Percentiles rank a stretch among this genome's conserved stretches.
phyloP scores from a whole-genome alignment of 2,113 vertebrate species.

The Paracyprichromis sp. region DNA sequence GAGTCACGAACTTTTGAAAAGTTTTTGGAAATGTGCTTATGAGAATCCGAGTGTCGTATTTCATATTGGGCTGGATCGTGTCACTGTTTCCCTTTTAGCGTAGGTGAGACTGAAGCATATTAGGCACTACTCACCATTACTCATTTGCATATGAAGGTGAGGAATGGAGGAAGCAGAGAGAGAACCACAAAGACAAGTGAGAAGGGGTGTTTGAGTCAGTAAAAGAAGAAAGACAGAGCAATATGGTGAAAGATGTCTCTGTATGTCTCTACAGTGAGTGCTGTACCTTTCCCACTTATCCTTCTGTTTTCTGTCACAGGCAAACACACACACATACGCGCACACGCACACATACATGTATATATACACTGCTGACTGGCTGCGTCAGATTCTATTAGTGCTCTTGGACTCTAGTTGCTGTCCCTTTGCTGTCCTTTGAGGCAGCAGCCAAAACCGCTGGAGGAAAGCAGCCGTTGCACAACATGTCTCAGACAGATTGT shows the following conservation, averaged over 20 bases:
- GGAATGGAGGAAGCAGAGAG: background rate
- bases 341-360: background rate
- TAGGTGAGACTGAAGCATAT: conserved; percentile 4
- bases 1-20: background rate
- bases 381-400: conserved; percentile 27
- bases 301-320: background rate
- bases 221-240: background rate
- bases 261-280: background rate
- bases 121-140: background rate
- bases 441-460: conserved; percentile 28
- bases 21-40: background rate
- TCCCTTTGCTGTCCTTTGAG: conserved; percentile 36
- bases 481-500: conserved; percentile 48
- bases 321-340: background rate
- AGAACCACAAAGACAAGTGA: background rate
- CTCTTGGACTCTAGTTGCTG: conserved; percentile 39
- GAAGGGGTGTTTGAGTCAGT: background rate
- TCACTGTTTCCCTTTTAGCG: conserved; percentile 1
- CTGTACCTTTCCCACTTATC: background rate
- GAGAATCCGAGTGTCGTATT: background rate
- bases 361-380: background rate
- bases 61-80: background rate
- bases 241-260: background rate
- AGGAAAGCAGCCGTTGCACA: conserved; percentile 16
- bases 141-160: background rate